Evolutionary conservation across 2,888 invertebrate species (phyloP), one percentile per base, ranked within the genome.

Genomic region (Amphimallon solstitiale): DNA sequence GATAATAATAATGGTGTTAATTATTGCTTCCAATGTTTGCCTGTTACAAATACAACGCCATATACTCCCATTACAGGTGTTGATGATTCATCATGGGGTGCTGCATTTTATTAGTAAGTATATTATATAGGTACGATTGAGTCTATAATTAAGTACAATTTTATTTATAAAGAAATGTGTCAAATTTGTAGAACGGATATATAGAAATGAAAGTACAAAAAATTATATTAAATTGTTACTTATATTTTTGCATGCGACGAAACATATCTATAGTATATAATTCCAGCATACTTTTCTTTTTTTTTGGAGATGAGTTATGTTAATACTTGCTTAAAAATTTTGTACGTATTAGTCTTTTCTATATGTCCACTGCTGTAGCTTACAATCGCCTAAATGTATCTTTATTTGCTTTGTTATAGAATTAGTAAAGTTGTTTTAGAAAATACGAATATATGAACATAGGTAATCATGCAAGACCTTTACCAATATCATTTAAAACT

Each of bases 1-100:
- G 98, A 98, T 83, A 97, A 90, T 82, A 97, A 97, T 80, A 85
- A 85, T 65, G 95, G 95, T 17, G 84, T 85, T 12, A 98, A 98
- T 84, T 98, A 97, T 82, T 89, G 90, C 78, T 94, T 95, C 81
- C 93, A 94, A 79, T 94, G 94, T 81, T 83, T 94, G 76, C 90
- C 92, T 52, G 79, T 85, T 7, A 72, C 77, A 2, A 68, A 69
- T 12, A 63, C 68, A 46, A 73, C 40, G 64, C 46, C 66, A 6
- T 71, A 71, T 48, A 19, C 70, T 35, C 70, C 72, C 4, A 69
- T 74, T 35, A 68, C 73, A 2, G 68, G 67, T 48, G 73, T 70
- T 23, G 78, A 80, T 54, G 77, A 78, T 4, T 68, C 76, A 29
- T 29, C 29, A 70, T 78, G 77, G 76, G 75, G 78, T 66, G 80